Percentiles rank a stretch among this genome's conserved stretches.
phyloP scores from a whole-genome alignment of 2,888 invertebrate genomes.

The Lithophane ornitopus region DNA sequence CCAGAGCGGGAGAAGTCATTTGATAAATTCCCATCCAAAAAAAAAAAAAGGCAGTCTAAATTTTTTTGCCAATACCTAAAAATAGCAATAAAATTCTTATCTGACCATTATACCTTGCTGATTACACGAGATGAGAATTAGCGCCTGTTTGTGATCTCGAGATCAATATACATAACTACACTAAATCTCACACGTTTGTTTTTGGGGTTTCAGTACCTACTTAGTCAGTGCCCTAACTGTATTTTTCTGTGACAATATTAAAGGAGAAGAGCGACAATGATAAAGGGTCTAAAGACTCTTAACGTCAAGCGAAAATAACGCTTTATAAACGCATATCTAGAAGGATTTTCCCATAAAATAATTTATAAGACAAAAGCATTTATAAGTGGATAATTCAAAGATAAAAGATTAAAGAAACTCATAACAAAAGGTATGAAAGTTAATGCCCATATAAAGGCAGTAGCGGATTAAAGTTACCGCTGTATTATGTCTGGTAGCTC shows the following conservation, averaged over 20 bases:
- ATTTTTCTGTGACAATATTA: background rate
- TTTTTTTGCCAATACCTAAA: too few relatives aligned
- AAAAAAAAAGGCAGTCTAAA: too few relatives aligned
- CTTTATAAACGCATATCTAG: too few relatives aligned
- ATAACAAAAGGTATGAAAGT: conserved; percentile 48
- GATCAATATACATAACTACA: too few relatives aligned
- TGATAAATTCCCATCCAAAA: too few relatives aligned
- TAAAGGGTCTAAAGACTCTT: too few relatives aligned
- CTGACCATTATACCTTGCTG: background rate
- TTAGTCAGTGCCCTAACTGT: background rate
- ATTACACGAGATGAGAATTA: background rate
- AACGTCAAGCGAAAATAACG: background rate
- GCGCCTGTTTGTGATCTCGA: background rate
- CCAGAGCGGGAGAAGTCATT: too few relatives aligned
- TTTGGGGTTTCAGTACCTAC: background rate
- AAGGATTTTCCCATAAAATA: background rate
- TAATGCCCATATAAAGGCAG: conserved; percentile 51
- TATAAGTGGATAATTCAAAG: background rate
- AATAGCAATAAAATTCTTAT: too few relatives aligned
- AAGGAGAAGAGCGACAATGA: background rate
- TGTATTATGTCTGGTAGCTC: conserved; percentile 55
- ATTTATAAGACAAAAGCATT: background rate
- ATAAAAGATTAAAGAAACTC: conserved; percentile 20
- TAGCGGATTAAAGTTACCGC: conserved; percentile 46
- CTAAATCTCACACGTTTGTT: background rate